Conservation (phyloP, 1,140 invertebrate species). For the Lordiphosa stackelbergi region DNA sequence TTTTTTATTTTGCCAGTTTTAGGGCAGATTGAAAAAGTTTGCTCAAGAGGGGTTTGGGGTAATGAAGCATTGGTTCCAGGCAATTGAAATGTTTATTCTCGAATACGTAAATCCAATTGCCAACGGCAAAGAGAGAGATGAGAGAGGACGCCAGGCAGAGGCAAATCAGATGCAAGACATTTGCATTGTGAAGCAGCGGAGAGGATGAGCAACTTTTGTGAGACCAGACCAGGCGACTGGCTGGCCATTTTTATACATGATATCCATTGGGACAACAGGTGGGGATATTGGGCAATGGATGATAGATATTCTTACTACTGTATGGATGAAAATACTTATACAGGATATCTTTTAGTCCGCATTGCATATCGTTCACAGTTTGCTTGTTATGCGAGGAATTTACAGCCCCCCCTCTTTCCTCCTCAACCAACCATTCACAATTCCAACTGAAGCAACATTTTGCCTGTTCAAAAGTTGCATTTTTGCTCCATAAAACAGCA, state of each 20-base stretch:
- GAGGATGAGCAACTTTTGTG: constrained; percentile 31
- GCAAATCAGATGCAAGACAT: constrained; percentile 25
- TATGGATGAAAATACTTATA: too few relatives aligned
- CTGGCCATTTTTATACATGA: too few relatives aligned
- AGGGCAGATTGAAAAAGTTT: constrained; percentile 65
- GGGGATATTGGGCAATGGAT: too few relatives aligned
- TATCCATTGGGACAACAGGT: not conserved
- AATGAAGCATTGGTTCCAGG: constrained; percentile 55
- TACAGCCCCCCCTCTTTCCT: not conserved
- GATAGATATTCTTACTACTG: too few relatives aligned
- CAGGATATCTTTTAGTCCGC: not conserved
- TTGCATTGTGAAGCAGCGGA: constrained; percentile 29
- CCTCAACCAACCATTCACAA: constrained; percentile 9
- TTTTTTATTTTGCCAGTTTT: constrained; percentile 13
- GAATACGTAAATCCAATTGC: constrained; percentile 70
- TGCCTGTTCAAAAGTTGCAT: constrained; percentile 62
- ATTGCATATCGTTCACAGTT: not conserved
- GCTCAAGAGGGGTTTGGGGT: constrained; percentile 25
- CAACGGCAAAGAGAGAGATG: constrained; percentile 6
- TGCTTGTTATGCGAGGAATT: constrained; percentile 13
- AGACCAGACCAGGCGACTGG: not conserved
- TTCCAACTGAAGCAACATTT: constrained; percentile 63
- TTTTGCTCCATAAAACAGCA: constrained; percentile 71
- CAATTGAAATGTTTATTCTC: constrained; percentile 71
- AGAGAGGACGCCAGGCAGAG: not conserved